A percentile compares a stretch with the other conserved stretches of the same genome.
These are phyloP conservation scores for Caradrina kadenii DNA, from an alignment of 2,888 invertebrate genomes.

Conservation along the genomic window DNA sequence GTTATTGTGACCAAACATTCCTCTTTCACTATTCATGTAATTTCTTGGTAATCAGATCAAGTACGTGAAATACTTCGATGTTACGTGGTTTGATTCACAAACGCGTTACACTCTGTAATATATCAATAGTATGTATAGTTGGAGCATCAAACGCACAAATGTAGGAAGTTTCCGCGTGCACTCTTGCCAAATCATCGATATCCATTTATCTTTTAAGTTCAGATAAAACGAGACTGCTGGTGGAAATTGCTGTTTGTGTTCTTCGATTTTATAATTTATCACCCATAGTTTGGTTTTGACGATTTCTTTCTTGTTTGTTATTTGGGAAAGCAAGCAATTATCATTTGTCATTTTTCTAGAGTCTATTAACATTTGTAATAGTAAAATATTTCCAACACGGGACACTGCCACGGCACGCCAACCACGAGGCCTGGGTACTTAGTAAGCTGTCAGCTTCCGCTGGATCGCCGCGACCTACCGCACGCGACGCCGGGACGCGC, in stretches of 20 bases:
- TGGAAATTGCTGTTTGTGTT: constrained; percentile 23
- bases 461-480: constrained; percentile 65
- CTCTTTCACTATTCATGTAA: constrained; percentile 29
- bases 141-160: constrained; percentile 49
- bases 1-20: constrained; percentile 10
- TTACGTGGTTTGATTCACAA: constrained; percentile 51
- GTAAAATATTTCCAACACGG: constrained; percentile 11
- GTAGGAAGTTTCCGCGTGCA: constrained; percentile 61
- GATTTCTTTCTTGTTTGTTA: neutral
- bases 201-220: constrained; percentile 43
- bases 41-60: constrained; percentile 27
- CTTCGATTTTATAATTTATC: constrained; percentile 2
- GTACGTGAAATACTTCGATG: constrained; percentile 41
- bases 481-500: constrained; percentile 60
- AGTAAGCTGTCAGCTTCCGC: constrained; percentile 39
- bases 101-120: constrained; percentile 21
- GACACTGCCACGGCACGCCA: neutral
- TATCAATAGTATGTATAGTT: constrained; percentile 18
- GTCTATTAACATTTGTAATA: constrained; percentile 1
- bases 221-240: constrained; percentile 19
- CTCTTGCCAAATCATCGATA: constrained; percentile 49
- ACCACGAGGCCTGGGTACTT: constrained; percentile 21
- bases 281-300: neutral
- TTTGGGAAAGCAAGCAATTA: neutral
- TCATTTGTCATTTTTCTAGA: constrained; percentile 1